phyloP scores from a whole-genome alignment of 2,888 invertebrate species.

The Ryuthela nishihirai region DNA sequence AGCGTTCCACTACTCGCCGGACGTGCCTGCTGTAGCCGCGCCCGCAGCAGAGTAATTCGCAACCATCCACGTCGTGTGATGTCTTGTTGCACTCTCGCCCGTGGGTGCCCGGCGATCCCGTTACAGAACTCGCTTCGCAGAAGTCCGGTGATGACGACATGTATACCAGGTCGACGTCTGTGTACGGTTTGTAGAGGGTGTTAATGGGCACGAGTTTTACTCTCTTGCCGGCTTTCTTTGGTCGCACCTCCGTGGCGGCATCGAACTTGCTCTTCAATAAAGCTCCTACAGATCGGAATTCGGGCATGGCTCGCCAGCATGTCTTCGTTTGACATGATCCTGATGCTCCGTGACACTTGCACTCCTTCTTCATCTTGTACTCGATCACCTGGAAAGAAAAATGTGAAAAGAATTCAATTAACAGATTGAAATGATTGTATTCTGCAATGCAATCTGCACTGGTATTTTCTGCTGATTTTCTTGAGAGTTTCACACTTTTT shows the following conservation, averaged over 20 bases:
- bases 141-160: conserved; percentile 49
- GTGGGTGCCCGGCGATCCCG: conserved; percentile 52
- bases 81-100: conserved; percentile 52
- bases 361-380: conserved; percentile 50
- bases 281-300: conserved; percentile 51
- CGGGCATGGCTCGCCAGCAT: conserved; percentile 51
- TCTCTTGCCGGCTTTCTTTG: conserved; percentile 46
- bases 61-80: conserved; percentile 71
- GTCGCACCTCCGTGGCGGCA: conserved; percentile 52
- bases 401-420: background rate
- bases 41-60: conserved; percentile 82
- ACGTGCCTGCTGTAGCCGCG: conserved; percentile 62
- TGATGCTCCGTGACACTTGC: conserved; percentile 53
- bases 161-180: conserved; percentile 50
- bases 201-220: conserved; percentile 44
- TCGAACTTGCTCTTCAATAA: conserved; percentile 54
- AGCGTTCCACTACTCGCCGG: conserved; percentile 70
- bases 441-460: background rate
- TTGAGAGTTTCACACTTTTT: too few relatives aligned
- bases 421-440: background rate
- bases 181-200: conserved; percentile 45
- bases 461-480: too few relatives aligned
- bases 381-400: conserved; percentile 48
- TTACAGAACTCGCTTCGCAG: conserved; percentile 47
- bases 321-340: conserved; percentile 52